Percentiles rank a stretch among this genome's conserved stretches.
Conservation (phyloP, 1,140 invertebrate genomes). For the Aporrectodea caliginosa region DNA sequence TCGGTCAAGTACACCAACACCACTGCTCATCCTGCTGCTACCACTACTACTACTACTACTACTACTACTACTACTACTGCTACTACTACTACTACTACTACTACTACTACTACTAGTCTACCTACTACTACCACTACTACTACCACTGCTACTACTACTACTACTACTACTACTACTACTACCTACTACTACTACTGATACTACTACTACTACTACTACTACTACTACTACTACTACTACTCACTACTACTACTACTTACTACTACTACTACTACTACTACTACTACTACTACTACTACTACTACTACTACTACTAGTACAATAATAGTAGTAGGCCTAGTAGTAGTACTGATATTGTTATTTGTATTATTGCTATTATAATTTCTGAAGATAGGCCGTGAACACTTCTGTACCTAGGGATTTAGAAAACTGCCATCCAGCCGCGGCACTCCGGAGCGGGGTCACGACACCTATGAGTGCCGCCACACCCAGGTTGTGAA, state of each 20-base stretch:
- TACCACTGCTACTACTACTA: background rate
- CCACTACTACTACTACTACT: slow-evolving; percentile 2
- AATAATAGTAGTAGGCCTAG: background rate
- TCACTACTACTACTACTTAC: slow-evolving; percentile 3
- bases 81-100: slow-evolving; percentile 3
- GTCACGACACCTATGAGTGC: too few species aligned
- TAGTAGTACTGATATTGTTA: background rate
- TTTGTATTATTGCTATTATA: background rate
- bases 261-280: slow-evolving; percentile 3
- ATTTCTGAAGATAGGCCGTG: too few species aligned
- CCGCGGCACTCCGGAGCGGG: too few species aligned
- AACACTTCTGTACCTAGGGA: too few species aligned
- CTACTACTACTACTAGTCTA: slow-evolving; percentile 3
- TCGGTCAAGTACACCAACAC: background rate
- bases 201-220: slow-evolving; percentile 2
- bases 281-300: slow-evolving; percentile 2
- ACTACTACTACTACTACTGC: background rate
- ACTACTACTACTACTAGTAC: background rate
- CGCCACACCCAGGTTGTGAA: too few species aligned
- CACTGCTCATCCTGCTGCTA: background rate
- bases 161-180: slow-evolving; percentile 2
- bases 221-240: slow-evolving; percentile 3
- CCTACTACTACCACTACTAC: background rate
- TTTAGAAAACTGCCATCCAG: too few species aligned
- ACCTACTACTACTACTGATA: background rate